Conservation (phyloP, 1,140 invertebrate species). For the Cephus cinctus region DNA sequence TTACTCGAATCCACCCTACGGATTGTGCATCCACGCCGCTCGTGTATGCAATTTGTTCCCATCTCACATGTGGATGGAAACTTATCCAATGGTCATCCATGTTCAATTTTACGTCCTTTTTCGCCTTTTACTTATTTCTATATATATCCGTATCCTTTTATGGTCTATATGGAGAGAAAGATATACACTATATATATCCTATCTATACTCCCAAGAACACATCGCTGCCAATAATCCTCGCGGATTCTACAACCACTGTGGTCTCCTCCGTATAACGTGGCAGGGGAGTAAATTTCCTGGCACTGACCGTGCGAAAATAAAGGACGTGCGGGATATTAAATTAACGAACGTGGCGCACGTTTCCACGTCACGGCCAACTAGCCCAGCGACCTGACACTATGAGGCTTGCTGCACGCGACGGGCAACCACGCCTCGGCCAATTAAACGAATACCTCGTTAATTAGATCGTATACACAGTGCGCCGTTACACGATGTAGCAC, state of each 20-base stretch:
- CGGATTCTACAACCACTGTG: no score
- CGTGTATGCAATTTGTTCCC: slow-evolving; percentile 51
- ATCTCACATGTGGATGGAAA: no score
- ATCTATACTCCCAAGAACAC: no score
- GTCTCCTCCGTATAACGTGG: slow-evolving; percentile 36
- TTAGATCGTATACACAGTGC: no score
- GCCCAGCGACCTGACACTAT: background rate
- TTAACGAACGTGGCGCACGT: slow-evolving; percentile 29
- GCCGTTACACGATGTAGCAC: no score
- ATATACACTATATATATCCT: no score
- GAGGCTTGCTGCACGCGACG: background rate
- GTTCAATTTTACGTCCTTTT: no score
- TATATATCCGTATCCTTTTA: no score
- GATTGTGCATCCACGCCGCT: slow-evolving; percentile 32
- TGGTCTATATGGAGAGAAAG: no score
- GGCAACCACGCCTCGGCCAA: background rate
- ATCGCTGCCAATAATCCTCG: no score
- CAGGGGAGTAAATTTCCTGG: slow-evolving; percentile 50
- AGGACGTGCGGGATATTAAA: slow-evolving; percentile 45
- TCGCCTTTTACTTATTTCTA: no score
- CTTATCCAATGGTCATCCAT: no score
- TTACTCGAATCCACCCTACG: slow-evolving; percentile 3
- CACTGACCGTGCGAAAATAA: slow-evolving; percentile 51
- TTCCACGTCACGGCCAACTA: slow-evolving; percentile 9
- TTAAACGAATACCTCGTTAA: background rate